Evolutionary conservation across 2,797 vertebrate species (phyloP), one percentile per base, ranked within the genome.

Genomic region (Vipera ursinii): DNA sequence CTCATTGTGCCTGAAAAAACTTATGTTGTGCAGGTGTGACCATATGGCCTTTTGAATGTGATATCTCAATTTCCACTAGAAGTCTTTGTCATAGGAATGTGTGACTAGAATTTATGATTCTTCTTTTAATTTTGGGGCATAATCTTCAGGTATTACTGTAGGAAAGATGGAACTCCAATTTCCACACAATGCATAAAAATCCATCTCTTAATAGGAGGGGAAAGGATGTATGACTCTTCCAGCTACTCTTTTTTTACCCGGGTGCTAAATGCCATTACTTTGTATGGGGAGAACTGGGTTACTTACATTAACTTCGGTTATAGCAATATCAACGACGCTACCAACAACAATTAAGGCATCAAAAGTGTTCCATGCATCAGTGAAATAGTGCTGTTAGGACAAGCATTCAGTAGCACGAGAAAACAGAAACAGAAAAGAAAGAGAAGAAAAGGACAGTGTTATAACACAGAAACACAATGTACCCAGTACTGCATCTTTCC

Each of bases 291-390:
- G 93, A 97, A 97, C 94, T 95, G 96, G 95, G 97, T 97, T 97
- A 99, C 99, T 98, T 98, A 99, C 99, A 97, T 99, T 99, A 96
- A 99, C 98, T 99, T 99, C 99, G 97, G 99, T 99, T 98, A 99
- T 99, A 98, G 99, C 99, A 98, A 99, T 99, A 98, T 99, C 99
- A 98, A 99, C 99, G 98, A 99, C 98, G 98, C 99, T 99, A 99
- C 99, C 99, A 95, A 99, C 99, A 98, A 99, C 99, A 98, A 99
- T 99, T 99, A 99, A 99, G 98, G 99, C 99, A 98, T 99, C 99
- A 98, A 99, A 99, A 98, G 99, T 99, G 99, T 99, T 99, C 99
- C 99, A 99, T 98, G 99, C 99, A 98, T 99, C 99, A 98, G 99
- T 98, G 98, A 99, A 99, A 99, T 99, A 99, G 98, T 99, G 99